Conservation (phyloP, 2,113 vertebrate genomes). For the Calonectris borealis region DNA sequence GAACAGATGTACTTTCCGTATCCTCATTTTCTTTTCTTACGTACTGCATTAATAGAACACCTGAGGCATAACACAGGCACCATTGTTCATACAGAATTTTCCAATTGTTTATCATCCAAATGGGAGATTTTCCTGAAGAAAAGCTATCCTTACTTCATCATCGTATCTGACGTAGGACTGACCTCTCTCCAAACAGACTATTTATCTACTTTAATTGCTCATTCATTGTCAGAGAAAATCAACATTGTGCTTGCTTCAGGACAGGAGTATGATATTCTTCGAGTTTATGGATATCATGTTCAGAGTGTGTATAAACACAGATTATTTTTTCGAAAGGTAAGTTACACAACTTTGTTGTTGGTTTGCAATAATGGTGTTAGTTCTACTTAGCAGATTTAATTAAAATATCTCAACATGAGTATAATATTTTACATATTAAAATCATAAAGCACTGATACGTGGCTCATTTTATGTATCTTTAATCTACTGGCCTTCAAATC, state of each 20-base stretch:
- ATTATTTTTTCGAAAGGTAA: slow-evolving; percentile 28
- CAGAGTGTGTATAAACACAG: background rate
- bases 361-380: background rate
- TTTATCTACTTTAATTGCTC: slow-evolving; percentile 46
- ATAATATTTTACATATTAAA: background rate
- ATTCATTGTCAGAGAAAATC: slow-evolving; percentile 57
- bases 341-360: background rate
- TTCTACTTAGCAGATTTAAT: background rate
- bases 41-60: slow-evolving; percentile 48
- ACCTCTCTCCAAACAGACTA: slow-evolving; percentile 19
- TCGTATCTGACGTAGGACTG: slow-evolving; percentile 45
- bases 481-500: background rate
- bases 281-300: slow-evolving; percentile 39
- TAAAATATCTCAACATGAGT: background rate
- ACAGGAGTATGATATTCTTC: slow-evolving; percentile 34
- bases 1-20: slow-evolving; percentile 37
- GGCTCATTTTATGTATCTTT: background rate
- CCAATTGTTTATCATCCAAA: slow-evolving; percentile 36
- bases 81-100: slow-evolving; percentile 53
- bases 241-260: slow-evolving; percentile 31
- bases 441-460: background rate
- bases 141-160: slow-evolving; percentile 55
- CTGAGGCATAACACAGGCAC: slow-evolving; percentile 35
- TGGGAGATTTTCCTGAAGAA: slow-evolving; percentile 59
- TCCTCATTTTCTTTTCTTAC: slow-evolving; percentile 14